These are phyloP conservation scores for Drosophila rubida DNA, from an alignment of 2,888 invertebrate genomes.

Conservation along the genomic window DNA sequence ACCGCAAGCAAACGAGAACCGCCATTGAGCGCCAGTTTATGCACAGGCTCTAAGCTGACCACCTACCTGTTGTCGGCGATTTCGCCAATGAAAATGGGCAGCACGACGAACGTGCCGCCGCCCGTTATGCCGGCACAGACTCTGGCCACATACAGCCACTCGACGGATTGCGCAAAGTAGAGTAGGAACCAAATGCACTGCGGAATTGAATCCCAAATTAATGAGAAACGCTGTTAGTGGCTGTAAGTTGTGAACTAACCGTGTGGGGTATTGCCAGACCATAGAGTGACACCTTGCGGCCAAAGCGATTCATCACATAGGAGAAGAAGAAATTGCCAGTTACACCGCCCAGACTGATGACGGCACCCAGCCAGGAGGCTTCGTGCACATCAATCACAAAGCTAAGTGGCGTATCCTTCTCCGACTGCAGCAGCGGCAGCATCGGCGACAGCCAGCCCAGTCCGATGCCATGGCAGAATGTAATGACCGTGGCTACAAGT, in stretches of 20 bases:
- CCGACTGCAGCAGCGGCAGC: constrained; percentile 71
- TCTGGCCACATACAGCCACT: constrained; percentile 81
- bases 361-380: constrained; percentile 83
- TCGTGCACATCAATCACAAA: constrained; percentile 76
- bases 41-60: not conserved
- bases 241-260: constrained; percentile 63
- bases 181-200: constrained; percentile 75
- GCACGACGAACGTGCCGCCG: constrained; percentile 79
- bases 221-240: not conserved
- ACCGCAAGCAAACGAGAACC: not conserved
- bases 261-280: constrained; percentile 80
- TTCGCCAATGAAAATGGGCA: constrained; percentile 83
- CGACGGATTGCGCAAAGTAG: constrained; percentile 76
- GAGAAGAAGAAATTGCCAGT: constrained; percentile 80
- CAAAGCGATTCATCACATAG: constrained; percentile 73
- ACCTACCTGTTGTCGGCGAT: constrained; percentile 83
- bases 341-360: constrained; percentile 79
- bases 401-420: constrained; percentile 65
- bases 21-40: not conserved
- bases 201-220: not conserved
- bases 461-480: constrained; percentile 80
- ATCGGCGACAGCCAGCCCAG: constrained; percentile 83
- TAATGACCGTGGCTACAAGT: constrained; percentile 75
- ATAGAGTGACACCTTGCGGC: constrained; percentile 79
- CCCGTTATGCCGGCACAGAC: constrained; percentile 81